phyloP scores from a whole-genome alignment of 2,113 vertebrate genomes.

The Pagrus major region DNA sequence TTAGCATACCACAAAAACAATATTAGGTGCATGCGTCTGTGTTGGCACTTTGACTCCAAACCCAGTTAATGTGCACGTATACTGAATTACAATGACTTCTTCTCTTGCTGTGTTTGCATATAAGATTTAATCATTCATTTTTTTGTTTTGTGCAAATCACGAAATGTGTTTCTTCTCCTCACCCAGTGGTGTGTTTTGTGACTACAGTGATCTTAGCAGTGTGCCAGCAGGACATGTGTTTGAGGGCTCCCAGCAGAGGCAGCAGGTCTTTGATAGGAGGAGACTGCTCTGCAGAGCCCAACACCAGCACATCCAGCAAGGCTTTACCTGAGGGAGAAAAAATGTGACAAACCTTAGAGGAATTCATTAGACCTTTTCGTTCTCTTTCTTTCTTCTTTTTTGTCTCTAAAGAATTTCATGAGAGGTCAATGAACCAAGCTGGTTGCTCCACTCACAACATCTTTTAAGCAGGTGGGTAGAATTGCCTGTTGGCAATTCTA shows the following conservation, averaged over 20 bases:
- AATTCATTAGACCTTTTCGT: neutral
- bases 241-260: constrained; percentile 77
- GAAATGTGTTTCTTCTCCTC: constrained; percentile 11
- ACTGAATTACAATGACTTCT: neutral
- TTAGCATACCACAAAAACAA: neutral
- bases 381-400: neutral
- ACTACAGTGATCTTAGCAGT: constrained; percentile 72
- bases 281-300: constrained; percentile 57
- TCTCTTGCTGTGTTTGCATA: neutral
- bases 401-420: neutral
- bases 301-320: constrained; percentile 73
- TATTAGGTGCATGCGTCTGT: neutral
- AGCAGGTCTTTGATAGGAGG: constrained; percentile 71
- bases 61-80: neutral
- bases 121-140: neutral
- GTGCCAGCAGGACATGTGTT: constrained; percentile 79
- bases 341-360: constrained; percentile 16
- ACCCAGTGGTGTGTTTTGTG: constrained; percentile 66
- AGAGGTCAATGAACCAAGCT: neutral
- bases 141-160: neutral
- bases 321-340: constrained; percentile 71
- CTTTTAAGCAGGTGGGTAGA: neutral
- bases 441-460: neutral
- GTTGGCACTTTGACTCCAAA: neutral
- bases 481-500: neutral